Evolutionary conservation across 1,140 invertebrate genomes (phyloP).

Genomic region (Macrobrachium rosenbergii): DNA sequence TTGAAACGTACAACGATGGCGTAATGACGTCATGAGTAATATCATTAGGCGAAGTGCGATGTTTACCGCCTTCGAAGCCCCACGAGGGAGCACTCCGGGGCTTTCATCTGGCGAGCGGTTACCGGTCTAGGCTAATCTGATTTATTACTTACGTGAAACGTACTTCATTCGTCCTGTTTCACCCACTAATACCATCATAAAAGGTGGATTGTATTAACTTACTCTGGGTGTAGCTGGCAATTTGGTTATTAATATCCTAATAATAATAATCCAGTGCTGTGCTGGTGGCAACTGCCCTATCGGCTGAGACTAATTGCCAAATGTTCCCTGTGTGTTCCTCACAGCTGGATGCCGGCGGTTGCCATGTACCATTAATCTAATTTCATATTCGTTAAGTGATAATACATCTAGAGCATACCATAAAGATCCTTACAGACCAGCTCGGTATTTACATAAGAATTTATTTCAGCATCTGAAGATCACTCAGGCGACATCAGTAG

Average conservation of each 20-base stretch:
- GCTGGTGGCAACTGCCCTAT: not conserved
- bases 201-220: too few relatives aligned
- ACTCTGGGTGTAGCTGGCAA: too few relatives aligned
- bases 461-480: too few relatives aligned
- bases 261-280: too few relatives aligned
- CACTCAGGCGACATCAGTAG: too few relatives aligned
- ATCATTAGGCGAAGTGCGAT: slow-evolving; percentile 42
- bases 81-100: not conserved
- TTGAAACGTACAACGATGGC: too few relatives aligned
- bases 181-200: too few relatives aligned
- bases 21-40: slow-evolving; percentile 31
- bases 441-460: too few relatives aligned
- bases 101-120: slow-evolving; percentile 30
- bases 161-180: not conserved
- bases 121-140: too few relatives aligned
- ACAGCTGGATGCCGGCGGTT: slow-evolving; percentile 31
- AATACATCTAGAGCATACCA: not conserved
- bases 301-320: slow-evolving; percentile 36
- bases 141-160: not conserved
- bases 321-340: slow-evolving; percentile 41
- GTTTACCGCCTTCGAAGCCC: slow-evolving; percentile 31
- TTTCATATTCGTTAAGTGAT: not conserved
- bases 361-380: slow-evolving; percentile 8
- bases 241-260: too few relatives aligned
- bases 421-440: not conserved